Base-by-base conservation (phyloP, 2,797 vertebrate genomes). In the Neomorphus geoffroyi region DNA sequence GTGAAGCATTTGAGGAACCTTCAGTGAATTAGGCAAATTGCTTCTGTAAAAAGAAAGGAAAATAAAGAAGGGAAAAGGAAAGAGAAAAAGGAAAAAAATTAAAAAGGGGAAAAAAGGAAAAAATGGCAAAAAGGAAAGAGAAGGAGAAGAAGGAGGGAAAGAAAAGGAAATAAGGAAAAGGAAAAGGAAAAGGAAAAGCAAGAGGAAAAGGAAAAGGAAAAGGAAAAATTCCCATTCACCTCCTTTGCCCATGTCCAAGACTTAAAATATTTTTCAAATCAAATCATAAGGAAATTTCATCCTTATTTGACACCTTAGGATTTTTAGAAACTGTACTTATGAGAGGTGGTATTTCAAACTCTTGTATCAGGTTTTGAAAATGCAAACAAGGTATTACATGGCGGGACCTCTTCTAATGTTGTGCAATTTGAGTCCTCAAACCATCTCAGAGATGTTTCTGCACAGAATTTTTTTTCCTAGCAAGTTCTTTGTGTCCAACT, bases 401-500 rank as follows among this genome's bases (percentile, higher is more conserved):
- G 23, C n/a, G 75, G 66, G 62, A 66, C 33, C 61, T 24, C 23
- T 85, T 88, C 70, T 50, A 24, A 53, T 4, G 7, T 5, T 28
- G 37, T 4, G 4, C 35, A 39, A 32, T 21, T 71, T 0, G 0
- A 60, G 32, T 30, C 61, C n/a, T 27, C 48, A 41, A 48, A 93
- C 74, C 28, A 37, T 37, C 46, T 56, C 37, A 48, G 60, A 64
- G 39, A 45, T 6, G 17, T 37, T 90, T 81, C 61, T 65, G 21
- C 18, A 24, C 6, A 8, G 4, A 50, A 2, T 11, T 39, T 28
- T 26, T 50, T 60, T 28, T 9, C 16, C 53, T 9, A 9, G 15
- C 0, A 2, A 58, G 48, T 9, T 33, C 8, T 61, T 35, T 43
- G 33, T 28, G 23, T 8, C 37, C 28, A 33, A 2, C 15, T 1